Conservation (phyloP, 1,140 invertebrate species). For the Ladona fulva region DNA sequence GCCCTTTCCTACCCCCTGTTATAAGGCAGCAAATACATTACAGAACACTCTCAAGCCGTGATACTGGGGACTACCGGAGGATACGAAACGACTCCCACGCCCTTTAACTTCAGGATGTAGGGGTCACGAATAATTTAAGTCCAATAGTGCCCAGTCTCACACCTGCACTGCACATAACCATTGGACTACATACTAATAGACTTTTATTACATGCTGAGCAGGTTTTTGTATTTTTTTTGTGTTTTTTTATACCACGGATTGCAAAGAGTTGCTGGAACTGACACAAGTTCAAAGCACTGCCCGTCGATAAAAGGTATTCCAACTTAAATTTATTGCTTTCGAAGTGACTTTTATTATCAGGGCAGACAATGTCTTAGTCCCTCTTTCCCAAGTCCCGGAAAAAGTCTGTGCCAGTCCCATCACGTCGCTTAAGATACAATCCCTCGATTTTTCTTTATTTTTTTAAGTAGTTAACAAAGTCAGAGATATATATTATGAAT, state of each 20-base stretch:
- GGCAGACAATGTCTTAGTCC: neutral
- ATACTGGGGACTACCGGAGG: constrained; percentile 18
- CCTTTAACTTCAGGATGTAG: neutral
- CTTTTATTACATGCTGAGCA: constrained; percentile 23
- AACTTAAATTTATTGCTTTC: constrained; percentile 9
- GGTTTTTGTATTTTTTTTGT: constrained; percentile 20
- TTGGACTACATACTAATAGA: constrained; percentile 20
- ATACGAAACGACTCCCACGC: constrained; percentile 2
- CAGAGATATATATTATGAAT: constrained; percentile 10
- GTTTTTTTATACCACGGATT: neutral
- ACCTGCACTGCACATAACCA: constrained; percentile 22
- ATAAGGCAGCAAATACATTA: constrained; percentile 21
- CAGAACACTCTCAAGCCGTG: constrained; percentile 16
- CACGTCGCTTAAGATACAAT: neutral
- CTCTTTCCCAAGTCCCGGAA: neutral
- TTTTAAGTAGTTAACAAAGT: constrained; percentile 8
- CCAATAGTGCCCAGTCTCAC: neutral
- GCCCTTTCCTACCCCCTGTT: constrained; percentile 20
- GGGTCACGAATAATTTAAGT: neutral
- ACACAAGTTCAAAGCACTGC: neutral
- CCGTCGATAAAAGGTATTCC: neutral
- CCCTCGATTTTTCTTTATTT: neutral
- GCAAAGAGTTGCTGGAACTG: neutral
- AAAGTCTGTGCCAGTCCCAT: neutral
- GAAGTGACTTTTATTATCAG: neutral